Evolutionary conservation across 2,888 invertebrate genomes (phyloP).

Genomic region (Polymixis lichenea): DNA sequence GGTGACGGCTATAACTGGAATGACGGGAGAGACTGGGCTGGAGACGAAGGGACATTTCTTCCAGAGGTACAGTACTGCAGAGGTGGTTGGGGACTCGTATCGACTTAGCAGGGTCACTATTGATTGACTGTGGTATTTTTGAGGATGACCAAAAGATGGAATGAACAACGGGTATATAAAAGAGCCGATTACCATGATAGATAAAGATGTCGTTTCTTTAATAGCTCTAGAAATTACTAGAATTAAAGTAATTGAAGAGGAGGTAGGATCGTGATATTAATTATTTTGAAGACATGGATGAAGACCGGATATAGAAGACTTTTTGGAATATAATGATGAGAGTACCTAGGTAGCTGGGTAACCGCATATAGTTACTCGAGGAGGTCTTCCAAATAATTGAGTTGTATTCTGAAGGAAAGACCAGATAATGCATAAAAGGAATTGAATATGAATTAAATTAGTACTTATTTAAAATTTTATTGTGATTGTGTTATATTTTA

Average conservation of each 20-base stretch:
- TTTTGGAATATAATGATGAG: background rate
- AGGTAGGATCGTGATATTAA: background rate
- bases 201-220: background rate
- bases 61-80: slow-evolving; percentile 78
- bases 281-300: background rate
- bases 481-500: background rate
- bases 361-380: background rate
- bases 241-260: background rate
- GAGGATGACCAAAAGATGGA: too few relatives aligned
- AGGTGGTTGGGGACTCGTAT: slow-evolving; percentile 85
- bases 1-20: slow-evolving; percentile 81
- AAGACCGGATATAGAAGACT: background rate
- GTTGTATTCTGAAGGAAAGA: background rate
- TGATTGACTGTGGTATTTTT: slow-evolving; percentile 72
- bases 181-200: too few relatives aligned
- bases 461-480: background rate
- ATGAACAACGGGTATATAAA: background rate
- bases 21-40: slow-evolving; percentile 81
- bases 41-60: slow-evolving; percentile 82
- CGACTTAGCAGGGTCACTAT: slow-evolving; percentile 82
- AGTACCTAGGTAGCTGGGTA: background rate
- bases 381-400: background rate
- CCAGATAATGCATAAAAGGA: background rate
- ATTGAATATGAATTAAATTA: slow-evolving; percentile 31
- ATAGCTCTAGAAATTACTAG: background rate